phyloP scores from a whole-genome alignment of 2,113 vertebrate species.

The Camarhynchus parvulus region DNA sequence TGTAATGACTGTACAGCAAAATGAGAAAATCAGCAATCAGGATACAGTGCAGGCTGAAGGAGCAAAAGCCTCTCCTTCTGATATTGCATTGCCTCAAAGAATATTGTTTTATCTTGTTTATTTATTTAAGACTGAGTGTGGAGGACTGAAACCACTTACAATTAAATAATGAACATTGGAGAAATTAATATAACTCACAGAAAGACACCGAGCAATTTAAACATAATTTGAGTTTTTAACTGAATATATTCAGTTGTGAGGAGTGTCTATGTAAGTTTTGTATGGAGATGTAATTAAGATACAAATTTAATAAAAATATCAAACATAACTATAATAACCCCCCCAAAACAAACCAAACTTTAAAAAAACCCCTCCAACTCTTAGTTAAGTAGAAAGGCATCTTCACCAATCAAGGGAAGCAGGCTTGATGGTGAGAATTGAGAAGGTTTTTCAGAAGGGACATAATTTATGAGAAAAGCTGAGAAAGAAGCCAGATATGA shows the following conservation, averaged over 20 bases:
- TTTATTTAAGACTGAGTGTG: background rate
- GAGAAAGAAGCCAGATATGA: background rate
- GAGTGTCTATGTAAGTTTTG: background rate
- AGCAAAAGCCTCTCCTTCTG: background rate
- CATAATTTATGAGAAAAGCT: background rate
- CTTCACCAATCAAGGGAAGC: background rate
- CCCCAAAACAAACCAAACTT: background rate
- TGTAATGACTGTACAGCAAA: background rate
- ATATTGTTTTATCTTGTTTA: background rate
- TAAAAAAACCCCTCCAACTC: background rate
- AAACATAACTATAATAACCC: background rate
- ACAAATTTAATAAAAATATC: background rate
- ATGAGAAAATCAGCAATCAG: background rate
- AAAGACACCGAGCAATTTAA: background rate
- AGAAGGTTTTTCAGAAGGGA: background rate
- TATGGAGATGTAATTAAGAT: background rate
- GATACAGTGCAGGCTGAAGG: background rate
- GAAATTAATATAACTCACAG: background rate
- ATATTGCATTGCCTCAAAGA: background rate
- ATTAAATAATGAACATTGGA: background rate
- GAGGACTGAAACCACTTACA: background rate
- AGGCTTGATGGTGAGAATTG: background rate
- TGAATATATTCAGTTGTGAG: background rate
- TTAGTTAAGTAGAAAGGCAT: background rate
- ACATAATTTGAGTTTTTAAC: background rate